Evolutionary conservation across 1,140 invertebrate species (phyloP), one percentile per base, ranked within the genome.

Genomic region (Saccostrea cuccullata): DNA sequence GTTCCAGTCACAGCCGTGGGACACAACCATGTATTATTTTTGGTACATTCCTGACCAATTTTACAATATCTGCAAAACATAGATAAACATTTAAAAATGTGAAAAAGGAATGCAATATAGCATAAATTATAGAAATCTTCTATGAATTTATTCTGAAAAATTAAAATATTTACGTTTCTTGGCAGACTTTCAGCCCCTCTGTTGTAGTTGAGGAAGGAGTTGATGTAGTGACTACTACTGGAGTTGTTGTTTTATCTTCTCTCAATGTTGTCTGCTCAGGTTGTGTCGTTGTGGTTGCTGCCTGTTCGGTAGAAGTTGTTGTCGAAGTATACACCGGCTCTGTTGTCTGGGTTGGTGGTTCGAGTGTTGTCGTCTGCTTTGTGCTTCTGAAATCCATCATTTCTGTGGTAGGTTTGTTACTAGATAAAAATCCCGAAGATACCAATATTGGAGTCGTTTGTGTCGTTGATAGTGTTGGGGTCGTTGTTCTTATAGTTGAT

Each of bases 11-110:
- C 84, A 70, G 84, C 86, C n/a, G 58, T 70, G 12, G 88, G 88
- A 30, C 88, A 89, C 47, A 87, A 60, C 88, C 88, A 89, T 23
- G 84, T 36, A 13, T 55, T 73, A 13, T 84, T 64, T 26, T 87
- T 70, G 2, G 86, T 86, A 87, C 88, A 89, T 55, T 89, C 85
- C 55, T 83, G 60, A 26, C 88, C 88, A 13, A 82, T 77, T 36
- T 36, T 9, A 77, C 88, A 89, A 9, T 82, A 86, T 17, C 88
- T 86, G 82, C 23, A 77, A 77, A 77, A 77, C 12, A 64, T 64
- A 64, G 17, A 20, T 20, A 17, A 60, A 4, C 12, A 20, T 20
- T 64, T 20, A 20, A 64, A 20, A 64, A 20, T 17, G 0, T n/a
- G 17, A 64, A 20, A 5, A 64, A 20, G 58, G 15, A 64, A 64